Conservation (phyloP, 2,888 invertebrate genomes). For the Drosophila nigricruria region DNA sequence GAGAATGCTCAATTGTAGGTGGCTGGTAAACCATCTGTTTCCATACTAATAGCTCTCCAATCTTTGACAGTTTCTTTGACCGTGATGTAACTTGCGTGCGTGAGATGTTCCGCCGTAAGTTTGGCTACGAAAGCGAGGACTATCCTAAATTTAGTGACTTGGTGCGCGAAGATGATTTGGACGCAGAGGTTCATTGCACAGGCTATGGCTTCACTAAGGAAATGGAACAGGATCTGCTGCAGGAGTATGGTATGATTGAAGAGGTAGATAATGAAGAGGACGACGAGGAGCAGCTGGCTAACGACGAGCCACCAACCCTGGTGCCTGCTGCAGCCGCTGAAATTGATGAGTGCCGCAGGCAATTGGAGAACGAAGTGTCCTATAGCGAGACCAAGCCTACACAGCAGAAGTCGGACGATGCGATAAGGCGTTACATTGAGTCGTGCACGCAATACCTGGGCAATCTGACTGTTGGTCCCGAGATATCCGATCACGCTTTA, state of each 20-base stretch:
- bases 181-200: conserved; percentile 95
- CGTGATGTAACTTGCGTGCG: conserved; percentile 97
- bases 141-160: conserved; percentile 92
- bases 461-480: conserved; percentile 66
- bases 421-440: conserved; percentile 84
- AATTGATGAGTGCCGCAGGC: conserved; percentile 82
- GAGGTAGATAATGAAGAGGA: conserved; percentile 76
- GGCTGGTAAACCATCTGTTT: not conserved
- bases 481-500: conserved; percentile 53
- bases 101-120: conserved; percentile 95
- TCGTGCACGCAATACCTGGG: conserved; percentile 84
- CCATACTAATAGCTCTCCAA: not conserved
- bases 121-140: conserved; percentile 94
- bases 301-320: conserved; percentile 55
- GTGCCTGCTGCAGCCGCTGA: conserved; percentile 80
- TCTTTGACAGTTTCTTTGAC: conserved; percentile 91
- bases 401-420: conserved; percentile 85
- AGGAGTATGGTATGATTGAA: conserved; percentile 87
- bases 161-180: conserved; percentile 92
- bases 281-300: conserved; percentile 74
- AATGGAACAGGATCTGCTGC: conserved; percentile 90
- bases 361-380: conserved; percentile 84
- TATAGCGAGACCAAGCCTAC: conserved; percentile 85
- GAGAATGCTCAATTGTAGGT: conserved; percentile 93
- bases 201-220: conserved; percentile 95